Conservation (phyloP, 2,113 vertebrate genomes). For the Chrysemys picta region DNA sequence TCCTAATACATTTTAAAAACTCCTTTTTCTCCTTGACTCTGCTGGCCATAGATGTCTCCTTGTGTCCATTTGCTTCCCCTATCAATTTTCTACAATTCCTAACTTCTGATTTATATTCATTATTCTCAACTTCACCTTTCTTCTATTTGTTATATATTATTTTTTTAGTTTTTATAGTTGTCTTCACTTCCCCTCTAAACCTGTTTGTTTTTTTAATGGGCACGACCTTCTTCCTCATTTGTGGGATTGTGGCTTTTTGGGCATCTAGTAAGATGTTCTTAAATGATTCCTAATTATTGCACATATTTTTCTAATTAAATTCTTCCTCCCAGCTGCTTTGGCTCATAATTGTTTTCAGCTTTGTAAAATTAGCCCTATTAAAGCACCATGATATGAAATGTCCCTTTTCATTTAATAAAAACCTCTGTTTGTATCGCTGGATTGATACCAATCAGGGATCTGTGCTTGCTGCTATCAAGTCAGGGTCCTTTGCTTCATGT, state of each 20-base stretch:
- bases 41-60: too few species aligned
- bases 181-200: not conserved
- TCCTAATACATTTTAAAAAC: too few species aligned
- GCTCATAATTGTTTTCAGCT: not conserved
- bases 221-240: not conserved
- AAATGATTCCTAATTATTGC: not conserved
- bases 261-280: not conserved
- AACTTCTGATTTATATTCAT: not conserved
- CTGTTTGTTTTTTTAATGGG: not conserved
- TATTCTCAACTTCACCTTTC: not conserved
- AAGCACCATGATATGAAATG: not conserved
- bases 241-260: not conserved
- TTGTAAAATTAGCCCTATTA: not conserved
- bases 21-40: too few species aligned
- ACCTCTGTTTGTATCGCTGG: not conserved
- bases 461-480: not conserved
- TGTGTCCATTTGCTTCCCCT: too few species aligned
- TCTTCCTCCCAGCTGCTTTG: not conserved
- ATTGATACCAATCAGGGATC: not conserved
- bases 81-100: not conserved
- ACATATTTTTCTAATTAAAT: not conserved
- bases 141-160: not conserved
- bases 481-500: not conserved
- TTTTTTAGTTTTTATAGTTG: not conserved
- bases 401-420: not conserved